A percentile compares a stretch with the other conserved stretches of the same genome.
These are phyloP conservation scores for Bathynomus jamesi DNA, from an alignment of 1,140 invertebrate species.

Conservation along the genomic window DNA sequence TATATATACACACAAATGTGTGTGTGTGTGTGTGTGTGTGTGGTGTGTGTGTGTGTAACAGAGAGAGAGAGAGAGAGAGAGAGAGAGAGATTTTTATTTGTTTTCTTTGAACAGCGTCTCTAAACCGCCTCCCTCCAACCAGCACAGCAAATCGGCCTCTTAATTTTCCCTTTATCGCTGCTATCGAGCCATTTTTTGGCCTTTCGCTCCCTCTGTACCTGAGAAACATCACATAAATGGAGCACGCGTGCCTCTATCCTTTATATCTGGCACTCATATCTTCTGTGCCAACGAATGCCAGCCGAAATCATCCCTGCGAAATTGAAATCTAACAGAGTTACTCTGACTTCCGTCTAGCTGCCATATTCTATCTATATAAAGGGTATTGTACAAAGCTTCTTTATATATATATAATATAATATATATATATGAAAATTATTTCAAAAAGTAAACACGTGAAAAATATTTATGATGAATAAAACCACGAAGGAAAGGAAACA, in stretches of 20 bases:
- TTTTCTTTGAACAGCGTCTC: no score
- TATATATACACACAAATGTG: no score
- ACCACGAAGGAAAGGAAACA: no score
- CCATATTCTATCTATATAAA: not conserved
- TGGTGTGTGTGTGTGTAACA: no score
- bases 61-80: no score
- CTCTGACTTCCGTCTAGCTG: not conserved
- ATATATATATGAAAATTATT: not conserved
- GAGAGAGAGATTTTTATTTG: no score
- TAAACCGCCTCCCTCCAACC: no score
- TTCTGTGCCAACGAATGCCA: not conserved
- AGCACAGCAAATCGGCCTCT: not conserved
- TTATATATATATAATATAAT: not conserved
- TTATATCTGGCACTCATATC: not conserved
- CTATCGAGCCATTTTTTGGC: not conserved
- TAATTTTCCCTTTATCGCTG: not conserved
- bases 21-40: no score
- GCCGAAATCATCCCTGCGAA: not conserved
- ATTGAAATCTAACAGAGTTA: not conserved
- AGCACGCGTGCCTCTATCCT: not conserved
- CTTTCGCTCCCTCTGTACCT: not conserved
- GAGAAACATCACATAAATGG: not conserved
- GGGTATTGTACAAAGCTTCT: not conserved
- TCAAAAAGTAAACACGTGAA: no score
- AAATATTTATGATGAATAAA: no score